These are phyloP conservation scores for Stenotaenia linearis DNA, from an alignment of 2,888 invertebrate species.

Conservation along the genomic window DNA sequence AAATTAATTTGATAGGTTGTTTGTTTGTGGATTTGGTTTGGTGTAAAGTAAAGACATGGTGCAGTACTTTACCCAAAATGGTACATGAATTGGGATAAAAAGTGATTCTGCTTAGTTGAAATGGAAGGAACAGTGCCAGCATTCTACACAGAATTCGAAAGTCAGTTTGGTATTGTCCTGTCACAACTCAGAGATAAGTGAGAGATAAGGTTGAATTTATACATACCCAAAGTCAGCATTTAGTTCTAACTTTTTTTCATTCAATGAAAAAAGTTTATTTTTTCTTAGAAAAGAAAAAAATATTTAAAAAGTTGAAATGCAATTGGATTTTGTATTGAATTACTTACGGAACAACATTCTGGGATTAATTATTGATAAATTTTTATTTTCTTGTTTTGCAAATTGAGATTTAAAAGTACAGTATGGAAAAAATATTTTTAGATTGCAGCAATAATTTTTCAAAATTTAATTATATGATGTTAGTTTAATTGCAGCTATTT, in stretches of 20 bases:
- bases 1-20: too few species aligned
- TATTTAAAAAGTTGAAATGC: not conserved
- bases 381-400: too few species aligned
- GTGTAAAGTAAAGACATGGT: not conserved
- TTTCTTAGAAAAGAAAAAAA: not conserved
- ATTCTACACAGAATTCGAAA: not conserved
- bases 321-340: too few species aligned
- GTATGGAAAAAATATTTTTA: too few species aligned
- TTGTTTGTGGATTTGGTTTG: too few species aligned
- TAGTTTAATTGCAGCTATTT: too few species aligned
- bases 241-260: not conserved
- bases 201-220: not conserved
- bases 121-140: not conserved
- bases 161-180: not conserved
- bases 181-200: not conserved
- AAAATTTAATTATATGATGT: too few species aligned
- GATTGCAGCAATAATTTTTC: too few species aligned
- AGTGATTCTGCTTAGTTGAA: not conserved
- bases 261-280: not conserved
- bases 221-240: not conserved
- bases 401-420: too few species aligned
- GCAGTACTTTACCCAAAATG: not conserved
- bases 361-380: too few species aligned
- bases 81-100: not conserved
- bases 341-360: too few species aligned